Conservation (phyloP, 2,797 vertebrate species). For the Liparis tanakae region DNA sequence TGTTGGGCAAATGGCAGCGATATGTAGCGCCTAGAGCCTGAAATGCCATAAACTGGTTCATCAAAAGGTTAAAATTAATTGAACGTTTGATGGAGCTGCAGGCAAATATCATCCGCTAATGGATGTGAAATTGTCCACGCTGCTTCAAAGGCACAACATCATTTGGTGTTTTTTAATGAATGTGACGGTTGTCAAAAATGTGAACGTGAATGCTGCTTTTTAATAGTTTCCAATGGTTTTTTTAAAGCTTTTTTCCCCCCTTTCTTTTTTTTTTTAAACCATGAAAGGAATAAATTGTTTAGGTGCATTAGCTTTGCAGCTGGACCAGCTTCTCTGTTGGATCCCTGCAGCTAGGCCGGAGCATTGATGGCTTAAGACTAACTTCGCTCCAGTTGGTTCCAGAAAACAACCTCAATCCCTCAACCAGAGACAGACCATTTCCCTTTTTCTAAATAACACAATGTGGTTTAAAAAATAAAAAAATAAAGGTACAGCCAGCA, state of each 20-base stretch:
- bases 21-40: neutral
- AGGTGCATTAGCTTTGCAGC: slow-evolving; percentile 17
- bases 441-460: slow-evolving; percentile 41
- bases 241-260: neutral
- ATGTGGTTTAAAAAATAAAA: slow-evolving; percentile 41
- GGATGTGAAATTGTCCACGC: slow-evolving; percentile 11
- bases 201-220: slow-evolving; percentile 13
- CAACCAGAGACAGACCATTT: slow-evolving; percentile 23
- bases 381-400: slow-evolving; percentile 18
- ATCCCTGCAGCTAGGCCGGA: slow-evolving; percentile 6
- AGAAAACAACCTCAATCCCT: slow-evolving; percentile 29
- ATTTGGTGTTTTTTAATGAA: neutral
- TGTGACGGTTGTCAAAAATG: slow-evolving; percentile 3
- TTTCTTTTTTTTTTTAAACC: neutral
- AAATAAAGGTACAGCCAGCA: slow-evolving; percentile 47
- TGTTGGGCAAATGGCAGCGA: slow-evolving; percentile 13
- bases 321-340: neutral
- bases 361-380: neutral
- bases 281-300: slow-evolving; percentile 25
- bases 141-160: slow-evolving; percentile 11
- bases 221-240: neutral
- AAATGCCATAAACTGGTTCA: slow-evolving; percentile 35
- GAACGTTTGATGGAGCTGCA: slow-evolving; percentile 38
- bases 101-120: slow-evolving; percentile 33
- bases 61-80: slow-evolving; percentile 38